phyloP scores from a whole-genome alignment of 1,140 invertebrate genomes.

The Papilio dardanus region DNA sequence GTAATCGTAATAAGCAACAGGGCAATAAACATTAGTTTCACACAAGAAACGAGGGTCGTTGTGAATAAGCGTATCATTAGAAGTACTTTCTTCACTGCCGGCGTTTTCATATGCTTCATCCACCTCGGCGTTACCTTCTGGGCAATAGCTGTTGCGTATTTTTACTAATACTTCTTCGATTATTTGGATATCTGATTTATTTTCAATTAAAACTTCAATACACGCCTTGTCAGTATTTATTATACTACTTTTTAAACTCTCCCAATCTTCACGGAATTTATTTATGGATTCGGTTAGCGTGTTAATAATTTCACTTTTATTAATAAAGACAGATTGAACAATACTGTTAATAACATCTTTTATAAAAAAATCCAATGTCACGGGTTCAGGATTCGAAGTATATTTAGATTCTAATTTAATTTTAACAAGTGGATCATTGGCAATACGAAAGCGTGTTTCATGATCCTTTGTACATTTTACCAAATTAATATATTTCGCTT shows the following conservation, averaged over 20 bases:
- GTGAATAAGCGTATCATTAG: constrained; percentile 57
- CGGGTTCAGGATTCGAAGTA: constrained; percentile 36
- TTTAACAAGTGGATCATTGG: constrained; percentile 64
- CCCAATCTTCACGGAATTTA: constrained; percentile 73
- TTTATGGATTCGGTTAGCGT: constrained; percentile 61
- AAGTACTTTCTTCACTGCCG: constrained; percentile 56
- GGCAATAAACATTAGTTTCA: constrained; percentile 83
- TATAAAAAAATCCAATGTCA: constrained; percentile 52
- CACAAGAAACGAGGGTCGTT: constrained; percentile 74
- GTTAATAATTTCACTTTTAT: constrained; percentile 41
- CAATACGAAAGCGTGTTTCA: constrained; percentile 56
- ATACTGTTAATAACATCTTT: constrained; percentile 48
- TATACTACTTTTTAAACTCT: constrained; percentile 67
- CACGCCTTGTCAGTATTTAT: constrained; percentile 60
- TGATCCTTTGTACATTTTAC: constrained; percentile 61
- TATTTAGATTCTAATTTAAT: constrained; percentile 51
- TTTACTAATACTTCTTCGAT: constrained; percentile 68
- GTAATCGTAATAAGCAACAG: constrained; percentile 78
- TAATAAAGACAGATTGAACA: constrained; percentile 40
- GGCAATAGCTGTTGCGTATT: constrained; percentile 61
- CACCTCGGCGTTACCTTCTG: constrained; percentile 46
- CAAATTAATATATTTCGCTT: constrained; percentile 62
- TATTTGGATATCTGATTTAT: constrained; percentile 67
- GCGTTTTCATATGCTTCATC: constrained; percentile 57
- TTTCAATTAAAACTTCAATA: constrained; percentile 66